Conservation (phyloP, 2,888 invertebrate genomes). For the Calliopum simillimum region DNA sequence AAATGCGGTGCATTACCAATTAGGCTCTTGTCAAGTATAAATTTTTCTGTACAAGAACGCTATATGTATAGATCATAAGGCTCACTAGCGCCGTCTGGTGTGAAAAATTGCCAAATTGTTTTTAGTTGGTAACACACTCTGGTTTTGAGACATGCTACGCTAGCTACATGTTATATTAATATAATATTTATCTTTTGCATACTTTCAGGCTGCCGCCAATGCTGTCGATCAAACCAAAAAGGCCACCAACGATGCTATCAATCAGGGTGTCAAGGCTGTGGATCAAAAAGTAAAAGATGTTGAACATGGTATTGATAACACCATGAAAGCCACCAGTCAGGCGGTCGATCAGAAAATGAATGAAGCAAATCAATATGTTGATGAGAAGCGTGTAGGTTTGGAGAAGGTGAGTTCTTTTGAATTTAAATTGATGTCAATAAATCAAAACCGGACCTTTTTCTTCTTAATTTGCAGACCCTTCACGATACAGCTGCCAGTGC, state of each 20-base stretch:
- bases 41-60: no score
- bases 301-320: conserved; percentile 70
- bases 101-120: no score
- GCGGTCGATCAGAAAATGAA: conserved; percentile 74
- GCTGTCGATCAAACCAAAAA: conserved; percentile 68
- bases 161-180: no score
- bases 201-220: conserved; percentile 65
- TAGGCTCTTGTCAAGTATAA: no score
- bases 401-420: conserved; percentile 57
- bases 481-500: conserved; percentile 61
- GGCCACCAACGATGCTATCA: conserved; percentile 68
- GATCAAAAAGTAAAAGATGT: conserved; percentile 69
- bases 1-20: no score
- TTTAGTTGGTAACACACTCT: no score
- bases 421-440: not conserved
- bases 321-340: conserved; percentile 71
- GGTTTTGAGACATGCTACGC: no score
- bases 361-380: conserved; percentile 74
- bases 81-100: no score
- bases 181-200: no score
- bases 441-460: no score
- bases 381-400: conserved; percentile 70
- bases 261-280: conserved; percentile 69
- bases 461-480: conserved; percentile 57
- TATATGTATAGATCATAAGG: no score